These are phyloP conservation scores for Phalacrocorax aristotelis DNA, from an alignment of 2,113 vertebrate genomes.

Conservation along the genomic window DNA sequence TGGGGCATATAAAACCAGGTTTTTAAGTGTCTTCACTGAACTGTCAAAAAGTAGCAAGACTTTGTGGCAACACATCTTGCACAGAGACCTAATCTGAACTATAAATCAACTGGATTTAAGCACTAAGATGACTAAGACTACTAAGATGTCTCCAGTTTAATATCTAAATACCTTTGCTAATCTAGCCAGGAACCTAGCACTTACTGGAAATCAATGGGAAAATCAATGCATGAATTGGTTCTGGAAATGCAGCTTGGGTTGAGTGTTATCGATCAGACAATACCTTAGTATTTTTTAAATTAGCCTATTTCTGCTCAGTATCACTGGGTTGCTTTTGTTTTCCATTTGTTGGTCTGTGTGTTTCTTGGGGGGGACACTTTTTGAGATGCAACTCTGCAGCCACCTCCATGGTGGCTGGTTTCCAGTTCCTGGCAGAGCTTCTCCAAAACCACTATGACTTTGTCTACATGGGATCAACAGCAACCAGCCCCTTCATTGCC, in stretches of 20 bases:
- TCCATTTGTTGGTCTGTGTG: background rate
- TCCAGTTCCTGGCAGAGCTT: background rate
- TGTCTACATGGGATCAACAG: background rate
- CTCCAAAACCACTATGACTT: background rate
- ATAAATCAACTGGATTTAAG: conserved; percentile 18
- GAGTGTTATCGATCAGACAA: background rate
- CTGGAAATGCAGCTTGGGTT: conserved; percentile 3
- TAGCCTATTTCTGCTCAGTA: background rate
- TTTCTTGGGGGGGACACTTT: background rate
- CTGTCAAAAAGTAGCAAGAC: background rate
- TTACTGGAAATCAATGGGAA: conserved; percentile 42
- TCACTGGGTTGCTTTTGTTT: background rate
- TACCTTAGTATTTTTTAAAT: background rate
- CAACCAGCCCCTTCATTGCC: background rate
- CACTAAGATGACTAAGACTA: background rate
- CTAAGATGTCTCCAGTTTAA: background rate
- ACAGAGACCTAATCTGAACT: background rate
- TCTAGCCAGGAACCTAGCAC: background rate
- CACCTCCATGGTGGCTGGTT: background rate
- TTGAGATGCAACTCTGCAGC: background rate
- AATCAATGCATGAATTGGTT: conserved; percentile 35
- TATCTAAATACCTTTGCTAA: conserved; percentile 51
- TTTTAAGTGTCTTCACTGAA: background rate
- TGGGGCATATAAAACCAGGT: background rate
- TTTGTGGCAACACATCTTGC: background rate